These are phyloP conservation scores for Leptinotarsa tumamoca DNA, from an alignment of 2,888 invertebrate genomes.

Conservation along the genomic window DNA sequence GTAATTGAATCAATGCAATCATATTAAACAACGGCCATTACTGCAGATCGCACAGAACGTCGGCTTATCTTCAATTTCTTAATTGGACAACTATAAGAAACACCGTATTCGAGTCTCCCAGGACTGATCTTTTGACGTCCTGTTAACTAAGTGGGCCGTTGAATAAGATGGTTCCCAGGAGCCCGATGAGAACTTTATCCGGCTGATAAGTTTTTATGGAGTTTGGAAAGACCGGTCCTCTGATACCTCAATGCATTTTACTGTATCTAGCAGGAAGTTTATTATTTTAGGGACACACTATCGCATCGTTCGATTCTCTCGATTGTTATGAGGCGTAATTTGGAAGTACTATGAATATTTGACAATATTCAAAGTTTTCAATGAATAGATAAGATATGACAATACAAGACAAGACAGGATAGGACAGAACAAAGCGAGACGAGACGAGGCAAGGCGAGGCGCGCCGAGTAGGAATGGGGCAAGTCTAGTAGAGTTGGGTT, in stretches of 20 bases:
- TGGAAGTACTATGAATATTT: background rate
- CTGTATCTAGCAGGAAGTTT: constrained; percentile 18
- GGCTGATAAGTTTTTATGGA: constrained; percentile 29
- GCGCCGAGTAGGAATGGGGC: no score
- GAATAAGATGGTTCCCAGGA: constrained; percentile 21
- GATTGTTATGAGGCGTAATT: background rate
- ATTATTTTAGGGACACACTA: background rate
- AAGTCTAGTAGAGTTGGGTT: no score
- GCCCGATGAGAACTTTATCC: constrained; percentile 26
- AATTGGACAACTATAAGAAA: constrained; percentile 26
- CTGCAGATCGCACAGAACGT: background rate
- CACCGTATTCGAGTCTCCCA: constrained; percentile 13
- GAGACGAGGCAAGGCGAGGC: no score
- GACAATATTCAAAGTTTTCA: background rate
- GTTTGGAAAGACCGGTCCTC: constrained; percentile 22
- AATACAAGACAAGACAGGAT: no score
- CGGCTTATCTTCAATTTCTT: constrained; percentile 16
- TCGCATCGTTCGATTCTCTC: no score
- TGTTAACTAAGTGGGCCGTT: constrained; percentile 24
- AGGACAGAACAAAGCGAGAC: no score
- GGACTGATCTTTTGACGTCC: constrained; percentile 25
- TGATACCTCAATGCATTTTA: constrained; percentile 26
- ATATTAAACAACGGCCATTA: constrained; percentile 21
- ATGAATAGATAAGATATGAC: no score
- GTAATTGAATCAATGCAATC: constrained; percentile 4